Evolutionary conservation across 2,888 invertebrate genomes (phyloP), one percentile per base, ranked within the genome.

Genomic region (Hydrotaea cyrtoneurina): DNA sequence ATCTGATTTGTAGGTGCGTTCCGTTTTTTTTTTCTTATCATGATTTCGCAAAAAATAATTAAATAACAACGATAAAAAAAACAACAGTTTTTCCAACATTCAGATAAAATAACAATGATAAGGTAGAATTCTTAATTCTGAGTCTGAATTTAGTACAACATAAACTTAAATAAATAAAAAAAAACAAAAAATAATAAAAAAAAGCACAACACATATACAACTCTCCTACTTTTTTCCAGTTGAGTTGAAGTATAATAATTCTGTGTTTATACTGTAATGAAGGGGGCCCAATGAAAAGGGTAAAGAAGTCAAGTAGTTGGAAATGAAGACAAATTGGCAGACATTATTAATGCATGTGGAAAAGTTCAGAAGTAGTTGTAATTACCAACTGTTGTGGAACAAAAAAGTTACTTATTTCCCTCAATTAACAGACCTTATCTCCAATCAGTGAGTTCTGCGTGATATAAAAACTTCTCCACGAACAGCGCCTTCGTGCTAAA

Each of bases 41-140:
- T 36, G 72, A 77, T 78, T 76, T 79, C 66, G 76, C 79, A 69
- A 82, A 82, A 82, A 82, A 80, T 73, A 80, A 72, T 36, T 23
- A 74, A n/a, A 11, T 31, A 31, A 53, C 74, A 53, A 55, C 46
- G 31, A 62, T 5, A 3, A 66, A 59, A 77, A 74, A 3, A 66
- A 59, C 72, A 74, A 53, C 43, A 39, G 50, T 43, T 76, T 78
- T 62, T 77, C 17, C 62, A 73, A 74, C 50, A 85, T 80, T 85
- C 82, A 82, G 80, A 85, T 74, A 78, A 85, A 80, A 53, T 59
- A 64, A 69, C 50, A 79, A 21, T 17, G 77, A 77, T 82, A 79
- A 81, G 36, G 5, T 21, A 21, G 7, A 75, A 80, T 13, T 50
- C 26, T n/a, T n/a, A n/a, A n/a, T n/a, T n/a, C n/a, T n/a, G n/a